A percentile compares a stretch with the other conserved stretches of the same genome.
These are phyloP conservation scores for Blennius ocellaris DNA, from an alignment of 2,113 vertebrate genomes.

Conservation along the genomic window DNA sequence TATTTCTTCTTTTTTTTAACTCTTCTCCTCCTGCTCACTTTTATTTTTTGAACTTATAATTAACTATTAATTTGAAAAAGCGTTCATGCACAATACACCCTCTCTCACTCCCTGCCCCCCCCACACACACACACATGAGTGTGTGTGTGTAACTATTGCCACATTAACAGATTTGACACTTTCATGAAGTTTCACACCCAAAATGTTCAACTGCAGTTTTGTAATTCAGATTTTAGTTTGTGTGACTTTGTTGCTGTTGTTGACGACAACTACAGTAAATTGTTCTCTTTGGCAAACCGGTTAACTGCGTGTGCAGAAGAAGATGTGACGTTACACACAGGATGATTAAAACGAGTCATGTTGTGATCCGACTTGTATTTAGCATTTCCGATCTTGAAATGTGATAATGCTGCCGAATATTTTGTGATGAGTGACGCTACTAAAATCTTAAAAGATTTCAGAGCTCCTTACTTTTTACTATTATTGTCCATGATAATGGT, in stretches of 20 bases:
- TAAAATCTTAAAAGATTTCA: too few species aligned
- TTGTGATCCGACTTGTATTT: too few species aligned
- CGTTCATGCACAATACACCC: slow-evolving; percentile 6
- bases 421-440: too few species aligned
- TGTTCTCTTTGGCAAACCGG: too few species aligned
- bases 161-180: slow-evolving; percentile 32
- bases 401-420: too few species aligned
- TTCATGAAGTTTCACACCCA: slow-evolving; percentile 29
- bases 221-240: not conserved
- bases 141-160: slow-evolving; percentile 17
- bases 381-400: too few species aligned
- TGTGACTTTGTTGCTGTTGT: not conserved
- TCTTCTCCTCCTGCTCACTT: slow-evolving; percentile 6
- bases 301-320: too few species aligned
- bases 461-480: too few species aligned
- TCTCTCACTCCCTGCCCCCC: not conserved
- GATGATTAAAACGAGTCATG: too few species aligned
- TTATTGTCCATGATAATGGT: too few species aligned
- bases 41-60: slow-evolving; percentile 39
- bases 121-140: not conserved
- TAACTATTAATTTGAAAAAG: slow-evolving; percentile 56
- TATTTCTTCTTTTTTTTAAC: slow-evolving; percentile 21
- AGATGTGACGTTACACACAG: too few species aligned
- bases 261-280: too few species aligned
- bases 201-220: not conserved